Evolutionary conservation across 2,113 vertebrate species (phyloP).

Genomic region (Excalfactoria chinensis): DNA sequence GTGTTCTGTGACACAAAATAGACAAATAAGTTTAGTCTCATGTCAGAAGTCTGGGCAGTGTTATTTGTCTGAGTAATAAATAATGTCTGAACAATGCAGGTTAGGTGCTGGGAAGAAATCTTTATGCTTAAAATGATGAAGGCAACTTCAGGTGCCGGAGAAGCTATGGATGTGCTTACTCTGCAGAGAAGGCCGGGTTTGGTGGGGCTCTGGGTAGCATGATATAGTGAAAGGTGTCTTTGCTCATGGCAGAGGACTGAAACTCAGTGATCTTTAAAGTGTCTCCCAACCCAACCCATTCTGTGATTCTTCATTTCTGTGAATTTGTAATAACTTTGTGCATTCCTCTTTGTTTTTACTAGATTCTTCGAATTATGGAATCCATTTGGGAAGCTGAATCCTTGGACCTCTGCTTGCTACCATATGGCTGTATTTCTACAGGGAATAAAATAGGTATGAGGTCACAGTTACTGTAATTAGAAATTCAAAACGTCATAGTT

Average conservation of each 20-base stretch:
- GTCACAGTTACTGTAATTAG: not conserved
- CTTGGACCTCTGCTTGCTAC: constrained; percentile 92
- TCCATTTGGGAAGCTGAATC: constrained; percentile 98
- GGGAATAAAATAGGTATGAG: constrained; percentile 94
- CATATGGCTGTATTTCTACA: constrained; percentile 98
- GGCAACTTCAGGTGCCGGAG: not conserved
- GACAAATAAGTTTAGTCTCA: not conserved
- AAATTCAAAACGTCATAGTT: not conserved
- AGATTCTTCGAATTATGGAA: constrained; percentile 98
- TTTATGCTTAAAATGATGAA: not conserved
- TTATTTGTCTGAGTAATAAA: not conserved
- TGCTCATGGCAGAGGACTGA: not conserved
- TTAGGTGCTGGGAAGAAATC: not conserved
- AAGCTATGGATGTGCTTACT: not conserved
- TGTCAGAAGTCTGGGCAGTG: not conserved
- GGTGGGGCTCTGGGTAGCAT: not conserved
- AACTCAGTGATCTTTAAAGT: not conserved
- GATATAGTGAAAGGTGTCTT: not conserved
- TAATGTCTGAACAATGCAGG: not conserved
- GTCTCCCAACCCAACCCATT: not conserved
- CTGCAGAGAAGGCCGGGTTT: not conserved
- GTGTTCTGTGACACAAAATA: not conserved
- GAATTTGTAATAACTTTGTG: not conserved
- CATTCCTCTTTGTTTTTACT: constrained; percentile 12
- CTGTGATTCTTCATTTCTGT: not conserved